phyloP scores from a whole-genome alignment of 2,113 vertebrate species.

The Hylia prasina region DNA sequence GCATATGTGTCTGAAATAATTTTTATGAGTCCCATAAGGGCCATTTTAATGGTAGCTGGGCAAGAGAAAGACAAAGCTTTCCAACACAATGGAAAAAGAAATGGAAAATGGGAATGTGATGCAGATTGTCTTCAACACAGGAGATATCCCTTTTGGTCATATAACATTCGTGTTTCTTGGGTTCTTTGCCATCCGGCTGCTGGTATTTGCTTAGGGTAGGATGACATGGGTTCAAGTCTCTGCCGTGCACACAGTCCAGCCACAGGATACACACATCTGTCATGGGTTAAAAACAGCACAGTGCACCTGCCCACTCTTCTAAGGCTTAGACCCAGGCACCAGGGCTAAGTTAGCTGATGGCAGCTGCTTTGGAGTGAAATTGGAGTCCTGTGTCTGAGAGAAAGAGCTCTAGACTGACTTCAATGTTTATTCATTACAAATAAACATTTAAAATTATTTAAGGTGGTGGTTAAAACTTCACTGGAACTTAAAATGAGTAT shows the following conservation, averaged over 20 bases:
- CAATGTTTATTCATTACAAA: not conserved
- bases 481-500: not conserved
- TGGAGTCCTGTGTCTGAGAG: not conserved
- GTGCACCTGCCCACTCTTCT: not conserved
- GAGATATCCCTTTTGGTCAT: not conserved
- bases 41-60: not conserved
- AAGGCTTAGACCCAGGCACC: not conserved
- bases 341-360: not conserved
- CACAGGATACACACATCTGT: not conserved
- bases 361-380: not conserved
- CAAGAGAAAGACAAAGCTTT: not conserved
- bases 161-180: not conserved
- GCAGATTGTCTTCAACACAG: not conserved
- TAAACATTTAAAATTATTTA: not conserved
- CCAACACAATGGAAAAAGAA: not conserved
- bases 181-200: not conserved
- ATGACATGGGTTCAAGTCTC: not conserved
- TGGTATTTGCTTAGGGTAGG: not conserved
- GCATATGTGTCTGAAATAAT: not conserved
- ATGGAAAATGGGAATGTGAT: too few relatives aligned
- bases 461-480: not conserved
- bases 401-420: not conserved
- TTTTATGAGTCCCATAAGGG: not conserved
- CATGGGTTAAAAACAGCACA: not conserved
- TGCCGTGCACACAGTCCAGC: not conserved